These are phyloP conservation scores for Boleophthalmus pectinirostris DNA, from an alignment of 2,113 vertebrate species.

Conservation along the genomic window DNA sequence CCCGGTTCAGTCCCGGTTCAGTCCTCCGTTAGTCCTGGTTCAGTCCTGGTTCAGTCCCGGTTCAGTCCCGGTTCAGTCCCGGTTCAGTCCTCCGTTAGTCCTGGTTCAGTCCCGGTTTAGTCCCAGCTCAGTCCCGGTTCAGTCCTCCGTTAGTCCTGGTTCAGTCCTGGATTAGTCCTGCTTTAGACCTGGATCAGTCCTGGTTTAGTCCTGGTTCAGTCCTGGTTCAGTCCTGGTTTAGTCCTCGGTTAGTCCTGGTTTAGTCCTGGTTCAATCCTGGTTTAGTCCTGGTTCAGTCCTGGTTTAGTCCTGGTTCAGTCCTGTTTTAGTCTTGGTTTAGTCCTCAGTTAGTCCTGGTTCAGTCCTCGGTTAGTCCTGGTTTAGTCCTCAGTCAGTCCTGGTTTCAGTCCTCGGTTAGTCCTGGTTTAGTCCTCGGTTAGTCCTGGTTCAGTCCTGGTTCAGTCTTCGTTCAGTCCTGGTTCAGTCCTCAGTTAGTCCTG, in stretches of 20 bases:
- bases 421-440: background rate
- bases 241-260: too few species aligned
- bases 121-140: background rate
- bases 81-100: too few species aligned
- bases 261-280: too few species aligned
- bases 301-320: background rate
- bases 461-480: background rate
- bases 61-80: too few species aligned
- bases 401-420: background rate
- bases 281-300: background rate
- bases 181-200: too few species aligned
- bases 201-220: too few species aligned
- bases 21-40: too few species aligned
- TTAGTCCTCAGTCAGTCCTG: background rate
- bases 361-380: background rate
- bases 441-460: background rate
- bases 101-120: too few species aligned
- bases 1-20: too few species aligned
- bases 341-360: background rate
- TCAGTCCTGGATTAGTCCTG: background rate
- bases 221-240: too few species aligned
- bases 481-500: too few species aligned
- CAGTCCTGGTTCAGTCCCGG: too few species aligned
- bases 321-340: background rate
- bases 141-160: background rate